These are phyloP conservation scores for Valencia hispanica DNA, from an alignment of 2,797 vertebrate species.

Conservation along the genomic window DNA sequence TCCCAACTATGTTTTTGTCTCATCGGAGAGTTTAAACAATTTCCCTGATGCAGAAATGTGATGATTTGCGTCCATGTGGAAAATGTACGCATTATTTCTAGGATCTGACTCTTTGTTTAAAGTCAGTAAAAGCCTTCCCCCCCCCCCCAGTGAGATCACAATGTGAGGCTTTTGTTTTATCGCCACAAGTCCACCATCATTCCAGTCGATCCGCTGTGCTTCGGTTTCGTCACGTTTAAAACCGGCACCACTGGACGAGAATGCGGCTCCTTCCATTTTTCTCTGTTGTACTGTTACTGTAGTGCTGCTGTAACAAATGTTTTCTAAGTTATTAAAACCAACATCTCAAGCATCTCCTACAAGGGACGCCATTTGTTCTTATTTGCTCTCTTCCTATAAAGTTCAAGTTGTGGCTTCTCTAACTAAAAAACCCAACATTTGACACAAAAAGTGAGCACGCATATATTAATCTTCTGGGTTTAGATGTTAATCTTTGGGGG, in stretches of 20 bases:
- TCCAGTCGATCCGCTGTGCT: conserved; percentile 16
- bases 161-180: conserved; percentile 6
- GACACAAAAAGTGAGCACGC: background rate
- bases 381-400: background rate
- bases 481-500: background rate
- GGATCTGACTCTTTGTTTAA: background rate
- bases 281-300: conserved; percentile 75
- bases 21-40: background rate
- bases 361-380: background rate
- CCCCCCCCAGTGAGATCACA: background rate
- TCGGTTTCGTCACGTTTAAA: conserved; percentile 33
- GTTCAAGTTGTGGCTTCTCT: background rate
- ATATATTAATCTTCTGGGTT: background rate
- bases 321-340: conserved; percentile 79
- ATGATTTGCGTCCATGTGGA: background rate
- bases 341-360: conserved; percentile 71
- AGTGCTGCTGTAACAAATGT: conserved; percentile 79
- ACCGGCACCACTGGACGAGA: conserved; percentile 35
- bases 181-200: conserved; percentile 21
- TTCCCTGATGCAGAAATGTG: conserved; percentile 1
- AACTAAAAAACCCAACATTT: background rate
- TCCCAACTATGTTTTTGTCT: background rate
- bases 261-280: conserved; percentile 61
- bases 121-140: background rate
- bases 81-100: background rate